phyloP scores from a whole-genome alignment of 2,113 vertebrate species.

The Sceloporus tristichus region DNA sequence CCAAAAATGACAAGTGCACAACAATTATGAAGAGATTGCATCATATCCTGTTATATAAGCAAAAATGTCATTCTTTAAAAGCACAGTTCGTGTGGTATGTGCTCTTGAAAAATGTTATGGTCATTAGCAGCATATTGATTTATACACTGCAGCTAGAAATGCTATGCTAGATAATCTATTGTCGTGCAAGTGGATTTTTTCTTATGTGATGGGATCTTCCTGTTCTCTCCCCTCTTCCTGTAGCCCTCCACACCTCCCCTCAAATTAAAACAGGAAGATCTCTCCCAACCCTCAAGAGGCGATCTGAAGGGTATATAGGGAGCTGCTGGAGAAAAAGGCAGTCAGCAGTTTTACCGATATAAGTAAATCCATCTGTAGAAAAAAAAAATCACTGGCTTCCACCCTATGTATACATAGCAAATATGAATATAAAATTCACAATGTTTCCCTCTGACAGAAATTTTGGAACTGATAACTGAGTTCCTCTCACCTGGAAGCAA shows the following conservation, averaged over 20 bases:
- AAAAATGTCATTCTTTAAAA: not conserved
- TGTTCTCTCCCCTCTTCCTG: not conserved
- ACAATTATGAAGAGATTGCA: not conserved
- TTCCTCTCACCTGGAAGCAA: too few species aligned
- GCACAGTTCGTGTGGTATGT: not conserved
- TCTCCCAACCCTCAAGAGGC: too few species aligned
- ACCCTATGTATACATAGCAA: not conserved
- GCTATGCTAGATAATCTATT: not conserved
- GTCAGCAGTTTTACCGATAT: too few species aligned
- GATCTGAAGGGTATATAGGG: too few species aligned
- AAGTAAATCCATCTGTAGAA: too few species aligned
- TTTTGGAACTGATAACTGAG: not conserved
- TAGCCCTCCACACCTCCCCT: not conserved
- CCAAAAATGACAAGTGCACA: slow-evolving; percentile 24
- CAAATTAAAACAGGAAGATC: too few species aligned
- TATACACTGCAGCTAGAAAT: not conserved
- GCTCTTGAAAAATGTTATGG: fast-evolving
- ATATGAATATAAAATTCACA: not conserved
- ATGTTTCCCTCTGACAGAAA: not conserved
- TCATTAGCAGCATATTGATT: not conserved
- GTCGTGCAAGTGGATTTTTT: too few species aligned
- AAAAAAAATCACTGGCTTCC: not conserved
- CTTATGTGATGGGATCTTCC: too few species aligned
- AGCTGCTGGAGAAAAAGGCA: too few species aligned
- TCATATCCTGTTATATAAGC: fast-evolving